Conservation (phyloP, 1,140 invertebrate genomes). For the Linepithema humile region DNA sequence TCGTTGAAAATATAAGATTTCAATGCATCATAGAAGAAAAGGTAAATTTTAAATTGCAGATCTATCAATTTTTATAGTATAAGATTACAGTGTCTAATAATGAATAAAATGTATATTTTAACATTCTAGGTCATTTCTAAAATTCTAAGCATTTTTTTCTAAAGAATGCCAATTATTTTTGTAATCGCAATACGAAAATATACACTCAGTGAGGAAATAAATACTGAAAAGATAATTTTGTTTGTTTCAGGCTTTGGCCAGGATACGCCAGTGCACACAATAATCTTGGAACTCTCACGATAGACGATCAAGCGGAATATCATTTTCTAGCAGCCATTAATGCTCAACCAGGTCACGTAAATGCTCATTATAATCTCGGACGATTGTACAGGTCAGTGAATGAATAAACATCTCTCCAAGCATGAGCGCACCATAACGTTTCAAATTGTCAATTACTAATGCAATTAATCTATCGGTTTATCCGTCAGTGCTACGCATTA, state of each 20-base stretch:
- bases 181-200: no score
- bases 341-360: slow-evolving; percentile 91
- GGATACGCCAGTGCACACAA: slow-evolving; percentile 95
- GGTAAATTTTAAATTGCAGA: no score
- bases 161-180: no score
- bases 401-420: slow-evolving; percentile 12
- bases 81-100: no score
- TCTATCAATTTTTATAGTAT: no score
- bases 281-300: slow-evolving; percentile 93
- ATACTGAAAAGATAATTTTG: slow-evolving; percentile 16
- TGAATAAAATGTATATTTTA: no score
- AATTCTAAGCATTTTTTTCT: no score
- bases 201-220: no score
- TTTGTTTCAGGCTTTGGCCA: slow-evolving; percentile 90
- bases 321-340: slow-evolving; percentile 92
- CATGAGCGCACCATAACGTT: background rate
- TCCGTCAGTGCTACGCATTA: background rate
- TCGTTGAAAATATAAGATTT: no score
- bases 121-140: no score
- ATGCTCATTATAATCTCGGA: slow-evolving; percentile 94
- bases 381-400: slow-evolving; percentile 90
- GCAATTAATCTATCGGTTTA: background rate
- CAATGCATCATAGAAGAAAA: no score
- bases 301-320: slow-evolving; percentile 88
- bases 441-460: background rate